Percentiles rank a stretch among this genome's conserved stretches.
Conservation (phyloP, 2,888 invertebrate genomes). For the Pelosia muscerda region DNA sequence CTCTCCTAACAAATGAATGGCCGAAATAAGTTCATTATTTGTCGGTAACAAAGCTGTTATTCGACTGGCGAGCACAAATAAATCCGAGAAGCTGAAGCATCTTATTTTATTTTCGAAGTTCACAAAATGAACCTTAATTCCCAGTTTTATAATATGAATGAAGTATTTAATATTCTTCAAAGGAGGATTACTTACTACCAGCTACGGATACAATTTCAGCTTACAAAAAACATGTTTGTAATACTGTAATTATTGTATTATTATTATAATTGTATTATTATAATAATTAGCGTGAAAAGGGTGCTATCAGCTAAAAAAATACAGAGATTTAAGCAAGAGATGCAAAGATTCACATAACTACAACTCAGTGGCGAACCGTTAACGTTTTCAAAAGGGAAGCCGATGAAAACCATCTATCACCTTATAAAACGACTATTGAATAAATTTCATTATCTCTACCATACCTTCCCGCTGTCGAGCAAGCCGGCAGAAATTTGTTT, state of each 20-base stretch:
- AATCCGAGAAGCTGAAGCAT: conserved; percentile 17
- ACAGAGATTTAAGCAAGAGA: background rate
- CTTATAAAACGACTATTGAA: too few relatives aligned
- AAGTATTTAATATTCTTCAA: conserved; percentile 15
- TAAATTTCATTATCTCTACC: too few relatives aligned
- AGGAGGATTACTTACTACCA: background rate
- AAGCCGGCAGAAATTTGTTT: too few relatives aligned
- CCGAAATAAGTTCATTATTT: conserved; percentile 30
- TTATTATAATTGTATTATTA: too few relatives aligned
- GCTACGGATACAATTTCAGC: background rate
- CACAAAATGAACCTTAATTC: conserved; percentile 16
- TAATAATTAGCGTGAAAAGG: too few relatives aligned
- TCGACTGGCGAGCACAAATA: conserved; percentile 29
- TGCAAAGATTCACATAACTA: too few relatives aligned
- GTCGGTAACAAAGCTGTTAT: conserved; percentile 30
- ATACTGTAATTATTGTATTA: background rate
- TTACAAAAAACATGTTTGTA: background rate
- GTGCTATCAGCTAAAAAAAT: too few relatives aligned
- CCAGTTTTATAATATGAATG: conserved; percentile 26
- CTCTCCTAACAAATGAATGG: conserved; percentile 18
- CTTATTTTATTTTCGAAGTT: conserved; percentile 32
- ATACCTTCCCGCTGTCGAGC: too few relatives aligned
- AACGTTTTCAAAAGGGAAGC: too few relatives aligned
- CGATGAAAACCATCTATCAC: too few relatives aligned
- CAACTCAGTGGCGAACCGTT: too few relatives aligned